Base-by-base conservation (phyloP, 2,888 invertebrate genomes). In the Yponomeuta plumbellus region DNA sequence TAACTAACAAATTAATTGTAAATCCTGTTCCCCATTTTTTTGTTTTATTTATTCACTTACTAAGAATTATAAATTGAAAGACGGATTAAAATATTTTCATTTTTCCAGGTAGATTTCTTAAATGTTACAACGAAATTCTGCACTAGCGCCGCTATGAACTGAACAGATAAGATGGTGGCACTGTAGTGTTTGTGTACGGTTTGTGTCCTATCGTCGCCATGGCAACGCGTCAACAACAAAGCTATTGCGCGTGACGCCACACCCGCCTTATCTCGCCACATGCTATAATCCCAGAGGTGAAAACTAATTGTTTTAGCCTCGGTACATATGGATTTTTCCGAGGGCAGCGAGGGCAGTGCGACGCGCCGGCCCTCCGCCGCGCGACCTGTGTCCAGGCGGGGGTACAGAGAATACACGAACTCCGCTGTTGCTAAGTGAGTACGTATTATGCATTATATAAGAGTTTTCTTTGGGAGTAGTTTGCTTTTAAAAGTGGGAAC, bases 251-350 rank as follows among this genome's bases (percentile, higher is more conserved):
- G 78, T 84, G 84, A 80, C 80, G 74, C 44, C 44, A 67, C 39
- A 5, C 40, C 11, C 17, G 44, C 23, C 52, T 65, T 66, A 64
- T 66, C 66, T 64, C 68, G 66, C 68, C 34, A 68, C 66, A 69
- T 70, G 78, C 44, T 52, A 58, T 76, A 68, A 73, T 68, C 74
- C 73, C 73, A 73, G 70, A 74, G 74, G 76, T 76, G 77, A 77
- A 80, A 79, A 75, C 67, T 74, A 71, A 74, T 71, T 70, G 56
- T 71, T 67, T 68, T 67, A 68, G 68, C 66, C 52, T 57, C 70
- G 69, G 65, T 89, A 34, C 34, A 1, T 34, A 90, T 90, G 91
- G 90, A 90, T 88, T 90, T 80, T 85, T 85, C 86, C 69, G 90
- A 88, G 67, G 79, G 80, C 73, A 84, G 80, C 72, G 77, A 76